Evolutionary conservation across 2,113 vertebrate species (phyloP).

Genomic region (Aptenodytes patagonicus): DNA sequence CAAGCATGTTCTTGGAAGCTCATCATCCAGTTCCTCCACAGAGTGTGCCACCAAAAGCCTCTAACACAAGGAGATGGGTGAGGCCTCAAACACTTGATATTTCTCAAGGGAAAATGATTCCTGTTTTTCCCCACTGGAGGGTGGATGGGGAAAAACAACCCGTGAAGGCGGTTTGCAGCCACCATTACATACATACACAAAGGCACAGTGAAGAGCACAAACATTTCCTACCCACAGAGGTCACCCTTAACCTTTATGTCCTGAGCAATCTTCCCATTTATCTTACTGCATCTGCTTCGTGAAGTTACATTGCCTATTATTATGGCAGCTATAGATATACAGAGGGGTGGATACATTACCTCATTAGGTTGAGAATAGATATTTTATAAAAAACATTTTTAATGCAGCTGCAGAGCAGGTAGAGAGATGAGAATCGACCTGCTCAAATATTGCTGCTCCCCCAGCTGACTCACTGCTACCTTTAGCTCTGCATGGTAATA

Average conservation of each 20-base stretch:
- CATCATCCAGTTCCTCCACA: background rate
- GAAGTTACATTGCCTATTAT: background rate
- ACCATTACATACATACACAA: background rate
- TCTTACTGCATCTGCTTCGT: background rate
- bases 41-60: background rate
- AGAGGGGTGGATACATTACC: background rate
- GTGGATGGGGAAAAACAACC: background rate
- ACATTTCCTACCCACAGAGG: background rate
- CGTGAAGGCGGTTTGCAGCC: background rate
- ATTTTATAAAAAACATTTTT: background rate
- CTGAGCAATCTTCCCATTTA: background rate
- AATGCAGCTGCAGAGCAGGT: background rate
- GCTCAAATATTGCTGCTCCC: background rate
- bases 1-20: background rate
- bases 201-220: background rate
- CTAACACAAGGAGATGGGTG: accelerated
- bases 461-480: background rate
- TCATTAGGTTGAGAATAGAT: background rate
- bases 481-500: background rate
- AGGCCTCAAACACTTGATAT: background rate
- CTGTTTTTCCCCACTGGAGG: background rate
- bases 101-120: background rate
- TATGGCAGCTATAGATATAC: background rate
- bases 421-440: background rate
- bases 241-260: background rate